Conservation (phyloP, 2,113 vertebrate genomes). For the Meriones unguiculatus region DNA sequence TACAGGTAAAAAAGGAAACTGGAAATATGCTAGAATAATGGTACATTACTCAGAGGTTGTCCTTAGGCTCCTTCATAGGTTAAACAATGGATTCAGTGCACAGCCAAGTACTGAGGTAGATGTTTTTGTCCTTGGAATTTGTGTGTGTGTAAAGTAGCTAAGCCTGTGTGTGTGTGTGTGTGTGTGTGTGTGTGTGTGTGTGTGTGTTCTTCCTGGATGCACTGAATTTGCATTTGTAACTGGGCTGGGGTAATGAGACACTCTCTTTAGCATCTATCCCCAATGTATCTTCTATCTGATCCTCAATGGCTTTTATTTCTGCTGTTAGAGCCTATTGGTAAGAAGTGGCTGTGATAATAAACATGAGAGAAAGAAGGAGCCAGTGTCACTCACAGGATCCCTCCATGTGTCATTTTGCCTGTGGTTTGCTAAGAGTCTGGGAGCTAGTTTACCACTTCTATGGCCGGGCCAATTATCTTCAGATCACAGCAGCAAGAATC, state of each 20-base stretch:
- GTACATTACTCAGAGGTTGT: background rate
- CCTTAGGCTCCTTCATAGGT: background rate
- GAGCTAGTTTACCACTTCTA: conserved; percentile 33
- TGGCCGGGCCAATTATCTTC: conserved; percentile 81
- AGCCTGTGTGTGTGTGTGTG: background rate
- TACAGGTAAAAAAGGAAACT: conserved; percentile 25
- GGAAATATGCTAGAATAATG: conserved; percentile 1
- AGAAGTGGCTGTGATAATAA: conserved; percentile 45
- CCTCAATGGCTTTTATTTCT: conserved; percentile 64
- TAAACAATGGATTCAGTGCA: background rate
- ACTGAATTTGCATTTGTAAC: background rate
- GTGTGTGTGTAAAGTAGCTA: background rate
- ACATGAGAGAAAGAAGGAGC: conserved; percentile 44
- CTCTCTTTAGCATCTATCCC: background rate
- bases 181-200: background rate
- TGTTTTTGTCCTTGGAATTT: background rate
- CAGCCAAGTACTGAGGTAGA: background rate
- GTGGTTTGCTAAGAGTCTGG: conserved; percentile 66
- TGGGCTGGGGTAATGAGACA: background rate
- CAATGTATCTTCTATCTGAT: background rate
- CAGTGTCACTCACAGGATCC: background rate
- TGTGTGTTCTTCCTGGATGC: background rate
- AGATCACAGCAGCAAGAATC: conserved; percentile 55
- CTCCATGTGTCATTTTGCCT: conserved; percentile 73
- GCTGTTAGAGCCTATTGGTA: conserved; percentile 61